Evolutionary conservation across 35 echinoderm and acorn worm species (phyloP), one percentile per base, ranked within the genome.

Genomic region (Ophiothrix spiculata): DNA sequence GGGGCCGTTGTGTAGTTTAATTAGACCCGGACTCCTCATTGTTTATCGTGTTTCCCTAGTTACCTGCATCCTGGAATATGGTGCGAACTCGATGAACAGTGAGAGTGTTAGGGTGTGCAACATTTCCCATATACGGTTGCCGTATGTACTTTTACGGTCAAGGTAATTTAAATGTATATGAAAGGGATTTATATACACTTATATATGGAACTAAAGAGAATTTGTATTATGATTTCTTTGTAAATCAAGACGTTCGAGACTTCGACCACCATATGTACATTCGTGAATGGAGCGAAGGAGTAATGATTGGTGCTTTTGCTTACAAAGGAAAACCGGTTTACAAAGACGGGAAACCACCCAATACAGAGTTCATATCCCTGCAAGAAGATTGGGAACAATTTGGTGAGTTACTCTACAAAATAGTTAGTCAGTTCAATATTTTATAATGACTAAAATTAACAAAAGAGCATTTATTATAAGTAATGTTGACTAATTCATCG

Each of bases 351-450:
- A 89, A 89, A 36, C 96, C 96, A 42, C 35, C 86, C 0, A 41
- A 64, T 6, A 81, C 83, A 25, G 92, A 91, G 35, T 91, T 94
- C 76, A 41, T 87, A 69, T 85, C 89, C 25, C 83, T 99, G 13
- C 89, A 81, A 32, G 92, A 94, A 40, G 96, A 99, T 32, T 99
- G 89, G 96, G 96, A 99, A 77, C 86, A 82, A 21, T 94, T 99
- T 79, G 78, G 95, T 97, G 56, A 97, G 91, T 79, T 64, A 35
- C 39, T 38, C 39, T 25, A 8, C n/a, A 74, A 21, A 8, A 13
- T 6, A 21, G 16, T 74, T 0, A 0, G n/a, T 13, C 8, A 6
- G 4, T 6, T 25, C 4, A 74, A 74, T 29, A 74, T 74, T 19
- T n/a, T n/a, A n/a, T n/a, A n/a, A n/a, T n/a, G n/a, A n/a, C n/a